Conservation (phyloP, 1,140 invertebrate species). For the Batillaria attramentaria region DNA sequence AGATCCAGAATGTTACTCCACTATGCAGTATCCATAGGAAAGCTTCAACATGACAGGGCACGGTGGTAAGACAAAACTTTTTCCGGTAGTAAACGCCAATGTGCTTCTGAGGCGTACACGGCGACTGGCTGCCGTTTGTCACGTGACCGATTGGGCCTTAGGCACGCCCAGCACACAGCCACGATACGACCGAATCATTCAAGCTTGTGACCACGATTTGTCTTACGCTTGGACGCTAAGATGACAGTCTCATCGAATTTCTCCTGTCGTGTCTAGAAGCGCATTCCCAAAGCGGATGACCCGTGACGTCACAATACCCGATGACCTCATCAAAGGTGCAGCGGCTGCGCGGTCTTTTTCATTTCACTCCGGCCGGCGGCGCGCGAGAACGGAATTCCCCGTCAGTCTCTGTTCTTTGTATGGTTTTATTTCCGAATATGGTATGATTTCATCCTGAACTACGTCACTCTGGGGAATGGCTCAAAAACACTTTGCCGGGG, state of each 20-base stretch:
- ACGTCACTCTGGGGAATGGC: not conserved
- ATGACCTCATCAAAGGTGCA: constrained; percentile 21
- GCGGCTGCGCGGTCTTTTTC: not conserved
- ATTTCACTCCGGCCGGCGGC: not conserved
- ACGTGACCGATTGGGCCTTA: constrained; percentile 37
- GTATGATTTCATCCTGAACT: constrained; percentile 15
- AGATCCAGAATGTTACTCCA: constrained; percentile 13
- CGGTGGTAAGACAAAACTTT: not conserved
- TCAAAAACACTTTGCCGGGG: no score
- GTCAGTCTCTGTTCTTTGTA: no score
- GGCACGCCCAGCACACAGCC: constrained; percentile 33
- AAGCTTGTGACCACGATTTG: not conserved
- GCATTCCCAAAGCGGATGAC: not conserved
- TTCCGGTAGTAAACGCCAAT: constrained; percentile 21
- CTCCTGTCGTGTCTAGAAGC: no score
- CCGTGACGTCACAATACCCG: constrained; percentile 6
- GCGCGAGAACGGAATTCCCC: constrained; percentile 24
- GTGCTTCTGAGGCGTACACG: constrained; percentile 23
- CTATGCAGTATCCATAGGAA: constrained; percentile 27
- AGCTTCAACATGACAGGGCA: constrained; percentile 9
- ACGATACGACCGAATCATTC: constrained; percentile 3
- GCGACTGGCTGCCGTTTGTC: constrained; percentile 41
- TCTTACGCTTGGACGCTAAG: not conserved
- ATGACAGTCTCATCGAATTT: not conserved
- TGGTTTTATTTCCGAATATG: constrained; percentile 31